Evolutionary conservation across 2,888 invertebrate genomes (phyloP).

Genomic region (Rhagium mordax): DNA sequence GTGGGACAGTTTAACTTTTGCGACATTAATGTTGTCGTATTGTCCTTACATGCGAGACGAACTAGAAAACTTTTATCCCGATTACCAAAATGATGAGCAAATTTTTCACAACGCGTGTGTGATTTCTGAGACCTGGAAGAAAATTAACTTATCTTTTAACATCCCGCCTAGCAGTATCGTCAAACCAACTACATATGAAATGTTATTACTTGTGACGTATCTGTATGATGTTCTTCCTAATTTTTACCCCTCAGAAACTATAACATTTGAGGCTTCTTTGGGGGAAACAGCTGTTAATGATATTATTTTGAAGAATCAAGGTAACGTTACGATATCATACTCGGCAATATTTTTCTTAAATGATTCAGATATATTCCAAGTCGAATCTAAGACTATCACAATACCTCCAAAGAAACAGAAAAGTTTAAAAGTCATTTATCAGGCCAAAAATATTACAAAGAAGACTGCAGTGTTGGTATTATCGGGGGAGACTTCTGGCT

Average conservation of each 20-base stretch:
- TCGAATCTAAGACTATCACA: slow-evolving; percentile 32
- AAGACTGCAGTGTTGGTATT: slow-evolving; percentile 56
- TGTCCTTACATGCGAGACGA: slow-evolving; percentile 74
- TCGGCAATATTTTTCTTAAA: slow-evolving; percentile 60
- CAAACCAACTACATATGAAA: slow-evolving; percentile 72
- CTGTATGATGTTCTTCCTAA: slow-evolving; percentile 74
- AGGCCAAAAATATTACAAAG: slow-evolving; percentile 55
- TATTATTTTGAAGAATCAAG: slow-evolving; percentile 67
- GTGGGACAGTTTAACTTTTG: slow-evolving; percentile 73
- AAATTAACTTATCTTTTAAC: slow-evolving; percentile 73
- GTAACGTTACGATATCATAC: slow-evolving; percentile 55
- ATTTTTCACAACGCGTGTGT: slow-evolving; percentile 73
- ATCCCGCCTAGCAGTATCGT: slow-evolving; percentile 72
- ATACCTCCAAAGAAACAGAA: slow-evolving; percentile 45
- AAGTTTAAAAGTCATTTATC: slow-evolving; percentile 53
- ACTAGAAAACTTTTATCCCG: slow-evolving; percentile 70
- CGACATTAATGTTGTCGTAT: slow-evolving; percentile 72
- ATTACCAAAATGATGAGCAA: slow-evolving; percentile 65
- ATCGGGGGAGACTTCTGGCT: slow-evolving; percentile 58
- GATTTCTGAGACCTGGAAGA: slow-evolving; percentile 71
- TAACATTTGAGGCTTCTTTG: slow-evolving; percentile 71
- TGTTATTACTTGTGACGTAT: slow-evolving; percentile 74
- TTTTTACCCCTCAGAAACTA: slow-evolving; percentile 69
- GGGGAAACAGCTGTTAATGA: slow-evolving; percentile 68
- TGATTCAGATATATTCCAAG: slow-evolving; percentile 54